These are phyloP conservation scores for Blera fallax DNA, from an alignment of 2,888 invertebrate genomes.

Conservation along the genomic window DNA sequence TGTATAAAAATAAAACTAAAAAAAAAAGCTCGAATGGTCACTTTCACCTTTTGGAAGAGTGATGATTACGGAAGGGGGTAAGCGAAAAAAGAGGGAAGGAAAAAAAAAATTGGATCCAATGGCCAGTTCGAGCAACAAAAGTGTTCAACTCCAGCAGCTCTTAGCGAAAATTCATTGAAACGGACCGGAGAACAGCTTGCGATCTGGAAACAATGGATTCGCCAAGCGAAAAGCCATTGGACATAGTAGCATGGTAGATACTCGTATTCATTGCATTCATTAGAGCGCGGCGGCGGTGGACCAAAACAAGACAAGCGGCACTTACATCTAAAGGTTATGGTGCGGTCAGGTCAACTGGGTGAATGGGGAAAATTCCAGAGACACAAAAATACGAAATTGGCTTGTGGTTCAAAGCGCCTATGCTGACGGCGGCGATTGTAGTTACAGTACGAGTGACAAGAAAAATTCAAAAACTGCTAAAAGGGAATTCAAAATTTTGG, in stretches of 20 bases:
- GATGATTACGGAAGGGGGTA: background rate
- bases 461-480: background rate
- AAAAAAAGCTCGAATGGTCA: slow-evolving; percentile 25
- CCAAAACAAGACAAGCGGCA: background rate
- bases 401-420: background rate
- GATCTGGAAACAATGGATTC: slow-evolving; percentile 15
- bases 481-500: no score
- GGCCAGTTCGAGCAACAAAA: background rate
- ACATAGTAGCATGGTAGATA: background rate
- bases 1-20: background rate
- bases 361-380: background rate
- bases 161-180: slow-evolving; percentile 1
- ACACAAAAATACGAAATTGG: background rate
- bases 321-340: slow-evolving; percentile 7
- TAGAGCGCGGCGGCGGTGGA: background rate
- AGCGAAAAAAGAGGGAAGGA: background rate
- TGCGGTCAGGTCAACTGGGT: slow-evolving; percentile 14
- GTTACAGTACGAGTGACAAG: no score
- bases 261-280: no score
- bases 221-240: background rate
- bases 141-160: background rate
- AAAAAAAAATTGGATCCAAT: slow-evolving; percentile 1
- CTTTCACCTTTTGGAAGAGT: slow-evolving; percentile 51
- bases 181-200: background rate
- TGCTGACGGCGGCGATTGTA: no score